Conservation (phyloP, 2,888 invertebrate genomes). For the Liopterus haemorrhoidalis region DNA sequence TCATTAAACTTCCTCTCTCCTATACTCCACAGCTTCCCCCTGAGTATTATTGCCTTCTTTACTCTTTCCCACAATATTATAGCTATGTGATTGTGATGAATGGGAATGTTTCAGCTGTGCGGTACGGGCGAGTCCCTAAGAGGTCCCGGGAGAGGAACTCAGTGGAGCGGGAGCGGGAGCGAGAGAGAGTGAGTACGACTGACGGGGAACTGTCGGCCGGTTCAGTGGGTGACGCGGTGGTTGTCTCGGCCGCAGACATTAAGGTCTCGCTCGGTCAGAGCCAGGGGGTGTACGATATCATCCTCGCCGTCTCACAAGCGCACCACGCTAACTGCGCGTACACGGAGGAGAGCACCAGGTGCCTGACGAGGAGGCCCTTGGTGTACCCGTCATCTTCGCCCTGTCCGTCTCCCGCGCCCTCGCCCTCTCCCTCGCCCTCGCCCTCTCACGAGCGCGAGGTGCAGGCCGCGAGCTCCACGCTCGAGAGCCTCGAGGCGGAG, state of each 20-base stretch:
- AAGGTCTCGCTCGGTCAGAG: constrained; percentile 62
- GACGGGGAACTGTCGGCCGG: constrained; percentile 25
- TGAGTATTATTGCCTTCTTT: too few relatives aligned
- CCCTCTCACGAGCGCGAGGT: constrained; percentile 32
- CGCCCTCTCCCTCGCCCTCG: constrained; percentile 42
- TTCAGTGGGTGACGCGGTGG: constrained; percentile 21
- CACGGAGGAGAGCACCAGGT: constrained; percentile 75
- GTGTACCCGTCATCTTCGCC: constrained; percentile 37
- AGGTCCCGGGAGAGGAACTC: constrained; percentile 71
- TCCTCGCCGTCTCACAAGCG: constrained; percentile 73
- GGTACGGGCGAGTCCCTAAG: constrained; percentile 95
- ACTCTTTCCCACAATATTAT: too few relatives aligned
- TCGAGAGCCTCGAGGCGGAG: constrained; percentile 64
- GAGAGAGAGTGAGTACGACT: constrained; percentile 47
- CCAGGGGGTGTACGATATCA: constrained; percentile 70
- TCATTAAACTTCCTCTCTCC: too few relatives aligned
- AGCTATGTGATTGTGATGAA: too few relatives aligned
- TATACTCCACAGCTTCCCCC: too few relatives aligned
- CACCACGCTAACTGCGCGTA: constrained; percentile 84
- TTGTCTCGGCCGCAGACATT: constrained; percentile 55
- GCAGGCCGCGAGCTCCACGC: constrained; percentile 52
- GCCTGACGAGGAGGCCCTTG: constrained; percentile 63
- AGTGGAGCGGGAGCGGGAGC: too few relatives aligned
- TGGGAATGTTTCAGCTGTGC: constrained; percentile 71
- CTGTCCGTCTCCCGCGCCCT: constrained; percentile 45